phyloP scores from a whole-genome alignment of 2,797 vertebrate species.

The Myotis daubentonii region DNA sequence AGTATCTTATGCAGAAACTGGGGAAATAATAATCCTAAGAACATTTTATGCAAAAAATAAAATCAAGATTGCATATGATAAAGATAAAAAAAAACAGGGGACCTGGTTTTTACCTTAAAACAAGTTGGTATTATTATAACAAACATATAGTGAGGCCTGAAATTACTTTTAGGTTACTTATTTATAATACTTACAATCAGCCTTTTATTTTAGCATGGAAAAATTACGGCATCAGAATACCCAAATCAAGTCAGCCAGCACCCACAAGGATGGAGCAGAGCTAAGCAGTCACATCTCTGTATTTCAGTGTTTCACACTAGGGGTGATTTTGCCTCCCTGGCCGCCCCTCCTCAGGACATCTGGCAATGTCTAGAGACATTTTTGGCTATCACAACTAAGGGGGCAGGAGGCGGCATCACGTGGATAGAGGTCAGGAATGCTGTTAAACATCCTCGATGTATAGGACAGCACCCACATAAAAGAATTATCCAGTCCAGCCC shows the following conservation, averaged over 20 bases:
- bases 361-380: not conserved
- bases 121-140: slow-evolving; percentile 10
- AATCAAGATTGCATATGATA: slow-evolving; percentile 1
- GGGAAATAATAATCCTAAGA: not conserved
- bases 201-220: slow-evolving; percentile 16
- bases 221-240: not conserved
- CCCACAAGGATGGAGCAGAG: not conserved
- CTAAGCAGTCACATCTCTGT: not conserved
- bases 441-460: not conserved
- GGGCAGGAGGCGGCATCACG: not conserved
- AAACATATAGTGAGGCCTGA: not conserved
- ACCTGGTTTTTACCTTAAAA: not conserved
- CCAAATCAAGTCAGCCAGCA: not conserved
- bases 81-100: slow-evolving; percentile 50
- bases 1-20: not conserved
- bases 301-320: not conserved
- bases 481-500: not conserved
- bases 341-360: not conserved
- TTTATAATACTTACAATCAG: slow-evolving; percentile 17
- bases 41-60: not conserved
- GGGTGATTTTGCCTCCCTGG: not conserved
- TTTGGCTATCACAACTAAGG: not conserved
- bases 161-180: slow-evolving; percentile 40
- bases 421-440: not conserved
- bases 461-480: not conserved